Evolutionary conservation across 2,888 invertebrate species (phyloP).

Genomic region (Lissocephala sabroskyi): DNA sequence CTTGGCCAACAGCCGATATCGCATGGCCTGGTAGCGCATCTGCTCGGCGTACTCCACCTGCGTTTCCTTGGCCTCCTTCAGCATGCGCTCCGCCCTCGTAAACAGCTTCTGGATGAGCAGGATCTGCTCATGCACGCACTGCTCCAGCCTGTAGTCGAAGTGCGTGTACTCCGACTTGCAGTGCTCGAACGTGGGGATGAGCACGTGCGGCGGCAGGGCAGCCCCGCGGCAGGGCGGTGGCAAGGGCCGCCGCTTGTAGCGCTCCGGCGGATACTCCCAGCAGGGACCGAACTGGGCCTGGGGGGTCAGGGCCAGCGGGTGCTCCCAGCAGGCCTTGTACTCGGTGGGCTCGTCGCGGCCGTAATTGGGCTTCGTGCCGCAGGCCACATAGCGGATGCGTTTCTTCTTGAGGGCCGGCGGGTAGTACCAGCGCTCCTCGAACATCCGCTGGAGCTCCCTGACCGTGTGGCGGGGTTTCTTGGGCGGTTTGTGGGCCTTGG

Average conservation of each 20-base stretch:
- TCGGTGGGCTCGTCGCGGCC: not conserved
- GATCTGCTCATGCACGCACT: slow-evolving; percentile 49
- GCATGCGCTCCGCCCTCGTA: slow-evolving; percentile 15
- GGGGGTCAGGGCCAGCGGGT: slow-evolving; percentile 10
- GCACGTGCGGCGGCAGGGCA: slow-evolving; percentile 16
- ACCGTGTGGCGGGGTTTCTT: slow-evolving; percentile 15
- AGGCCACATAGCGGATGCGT: slow-evolving; percentile 23
- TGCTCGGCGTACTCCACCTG: slow-evolving; percentile 29
- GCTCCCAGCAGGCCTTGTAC: slow-evolving; percentile 37
- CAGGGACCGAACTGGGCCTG: slow-evolving; percentile 33
- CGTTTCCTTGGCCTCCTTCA: slow-evolving; percentile 16
- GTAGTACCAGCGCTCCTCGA: slow-evolving; percentile 34
- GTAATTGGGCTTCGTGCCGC: slow-evolving; percentile 19
- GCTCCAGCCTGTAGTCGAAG: slow-evolving; percentile 47
- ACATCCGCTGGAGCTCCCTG: slow-evolving; percentile 24
- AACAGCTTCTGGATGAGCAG: slow-evolving; percentile 39
- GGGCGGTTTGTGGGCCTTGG: too few relatives aligned
- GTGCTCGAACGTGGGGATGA: slow-evolving; percentile 34
- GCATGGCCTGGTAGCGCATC: slow-evolving; percentile 39
- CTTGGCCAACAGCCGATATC: slow-evolving; percentile 34
- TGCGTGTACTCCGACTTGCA: slow-evolving; percentile 48
- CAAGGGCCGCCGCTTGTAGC: slow-evolving; percentile 34
- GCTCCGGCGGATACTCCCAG: slow-evolving; percentile 50
- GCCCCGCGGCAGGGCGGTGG: slow-evolving; percentile 44
- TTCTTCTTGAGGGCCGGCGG: slow-evolving; percentile 23